Base-by-base conservation (phyloP, 2,888 invertebrate species). In the Volucella inflata region DNA sequence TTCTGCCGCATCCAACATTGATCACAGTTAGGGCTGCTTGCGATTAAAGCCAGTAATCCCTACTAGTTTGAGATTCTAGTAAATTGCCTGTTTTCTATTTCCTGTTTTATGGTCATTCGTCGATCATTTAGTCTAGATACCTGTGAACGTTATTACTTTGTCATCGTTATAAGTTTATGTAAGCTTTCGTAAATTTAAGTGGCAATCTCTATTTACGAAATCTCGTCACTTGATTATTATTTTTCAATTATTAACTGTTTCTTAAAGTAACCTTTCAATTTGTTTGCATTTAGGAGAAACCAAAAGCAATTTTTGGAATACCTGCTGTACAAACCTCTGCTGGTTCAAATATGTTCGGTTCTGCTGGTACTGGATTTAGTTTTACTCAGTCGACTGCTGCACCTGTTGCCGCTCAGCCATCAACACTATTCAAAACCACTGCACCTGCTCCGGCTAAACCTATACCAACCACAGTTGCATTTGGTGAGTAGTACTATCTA, bases 271-370 rank as follows among this genome's bases (percentile, higher is more conserved):
- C 21, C 16, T 16, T 2, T 51, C n/a, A 16, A n/a, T 46, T 51
- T 60, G 14, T 17, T 3, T 38, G 1, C 30, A 6, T 51, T n/a
- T 10, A 79, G 79, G 84, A 77, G 65, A 87, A 81, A 65, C 76
- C 82, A 3, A 87, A 87, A 46, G 14, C 77, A 0, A 38, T 87
- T 8, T 76, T 87, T 4, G 84, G 77, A 17, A 55, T 87, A n/a
- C n/a, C 88, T 1, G 55, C 87, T n/a, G 17, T 75, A 11, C 87
- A 87, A 64, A 74, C 88, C 2, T 8, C 84, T 2, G 4, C 76
- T 1, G 87, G 82, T 2, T 88, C 89, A 53, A 87, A 67, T 4
- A 88, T 88, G 48, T 79, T 79, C 57, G 75, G 71, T 11, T 40
- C 53, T 14, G 48, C 70, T 9, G 30, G 17, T 8, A 1, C 70